These are phyloP conservation scores for Chalcosyrphus nemorum DNA, from an alignment of 2,888 invertebrate species.

Conservation along the genomic window DNA sequence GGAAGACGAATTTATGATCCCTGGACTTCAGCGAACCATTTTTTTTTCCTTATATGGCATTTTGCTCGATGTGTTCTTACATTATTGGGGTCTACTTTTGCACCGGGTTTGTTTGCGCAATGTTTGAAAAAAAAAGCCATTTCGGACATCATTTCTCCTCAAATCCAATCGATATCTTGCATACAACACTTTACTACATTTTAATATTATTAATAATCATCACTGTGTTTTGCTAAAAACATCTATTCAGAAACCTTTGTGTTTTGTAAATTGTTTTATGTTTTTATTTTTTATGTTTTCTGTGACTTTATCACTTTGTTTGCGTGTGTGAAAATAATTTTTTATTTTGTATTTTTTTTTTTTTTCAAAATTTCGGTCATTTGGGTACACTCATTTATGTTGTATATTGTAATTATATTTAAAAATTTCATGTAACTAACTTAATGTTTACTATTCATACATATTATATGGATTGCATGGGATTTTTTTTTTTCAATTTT, in stretches of 20 bases:
- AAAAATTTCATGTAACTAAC: constrained; percentile 51
- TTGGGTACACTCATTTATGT: constrained; percentile 35
- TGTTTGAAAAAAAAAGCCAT: no score
- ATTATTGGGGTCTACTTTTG: no score
- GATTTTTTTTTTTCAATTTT: no score
- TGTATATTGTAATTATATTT: constrained; percentile 23
- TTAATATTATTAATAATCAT: constrained; percentile 25
- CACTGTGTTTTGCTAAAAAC: constrained; percentile 70
- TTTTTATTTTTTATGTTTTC: constrained; percentile 23
- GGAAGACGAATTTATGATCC: no score
- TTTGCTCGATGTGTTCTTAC: no score
- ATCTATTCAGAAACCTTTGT: constrained; percentile 25
- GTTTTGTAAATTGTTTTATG: constrained; percentile 33
- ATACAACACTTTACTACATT: not conserved
- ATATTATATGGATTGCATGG: constrained; percentile 65
- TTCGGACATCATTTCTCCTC: not conserved
- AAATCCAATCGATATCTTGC: constrained; percentile 35
- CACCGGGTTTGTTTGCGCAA: no score
- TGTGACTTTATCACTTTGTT: constrained; percentile 49
- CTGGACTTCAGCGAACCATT: no score
- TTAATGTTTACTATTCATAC: constrained; percentile 46
- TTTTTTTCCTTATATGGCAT: no score
- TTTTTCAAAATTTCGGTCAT: constrained; percentile 51
- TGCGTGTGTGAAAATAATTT: constrained; percentile 57
- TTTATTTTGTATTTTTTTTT: constrained; percentile 8